Evolutionary conservation across 2,797 vertebrate genomes (phyloP), one percentile per base, ranked within the genome.

Genomic region (Craterocephalus amniculus): DNA sequence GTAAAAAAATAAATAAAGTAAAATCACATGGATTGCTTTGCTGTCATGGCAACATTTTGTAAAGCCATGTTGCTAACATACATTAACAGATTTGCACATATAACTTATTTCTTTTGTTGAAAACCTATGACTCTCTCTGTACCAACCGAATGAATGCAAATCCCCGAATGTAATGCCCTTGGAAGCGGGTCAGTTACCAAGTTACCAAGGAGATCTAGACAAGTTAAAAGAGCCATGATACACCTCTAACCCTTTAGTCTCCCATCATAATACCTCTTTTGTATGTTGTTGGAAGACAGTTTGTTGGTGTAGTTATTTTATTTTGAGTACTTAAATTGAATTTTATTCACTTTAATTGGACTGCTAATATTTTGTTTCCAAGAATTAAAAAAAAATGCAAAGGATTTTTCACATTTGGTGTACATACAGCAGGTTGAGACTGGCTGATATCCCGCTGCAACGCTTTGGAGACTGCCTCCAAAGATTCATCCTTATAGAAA

Each of bases 401-500:
- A 12, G 6, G 49, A 54, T 54, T 54, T 29, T 54, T 54, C 12
- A 54, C 26, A 29, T 16, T 26, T 16, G 26, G 26, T 27, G 4
- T 26, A 14, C 12, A 45, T n/a, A 49, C 22, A 4, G 32, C 8
- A 3, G 32, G 5, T 22, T 51, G 12, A 11, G 2, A 29, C 11
- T 16, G 12, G 13, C 22, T 51, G 49, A 12, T 4, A 12, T 6
- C 16, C 4, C 4, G 18, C 38, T 14, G 16, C 6, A 20, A 1
- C 0, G 1, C 7, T 45, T 6, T 18, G 38, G 38, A 40, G 18
- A 5, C 40, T 20, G 16, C 40, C 40, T 45, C 18, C 38, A 40
- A 20, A 45, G 2, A 45, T 6, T 66, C 60, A n/a, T 78, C 58
- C 56, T 52, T 27, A 52, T 13, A 52, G 22, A 52, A 38, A 52